Evolutionary conservation across 23 tunicate species (phyloP).

Genomic region (Clavelina lepadiformis): DNA sequence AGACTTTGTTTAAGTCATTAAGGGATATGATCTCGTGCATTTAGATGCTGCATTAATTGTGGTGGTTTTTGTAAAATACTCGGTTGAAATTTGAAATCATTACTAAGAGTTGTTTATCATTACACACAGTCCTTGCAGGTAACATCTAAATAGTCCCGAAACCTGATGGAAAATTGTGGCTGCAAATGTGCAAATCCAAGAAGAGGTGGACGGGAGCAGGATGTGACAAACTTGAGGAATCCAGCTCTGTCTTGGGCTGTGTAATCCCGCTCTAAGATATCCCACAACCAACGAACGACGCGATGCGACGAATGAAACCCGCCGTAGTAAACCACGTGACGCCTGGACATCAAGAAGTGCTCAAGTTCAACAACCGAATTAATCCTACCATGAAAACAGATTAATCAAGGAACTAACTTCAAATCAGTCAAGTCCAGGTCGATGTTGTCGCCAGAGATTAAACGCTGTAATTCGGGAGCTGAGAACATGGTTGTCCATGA

Average conservation of each 20-base stretch:
- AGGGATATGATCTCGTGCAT: neutral
- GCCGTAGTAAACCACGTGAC: conserved; percentile 77
- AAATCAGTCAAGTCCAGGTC: conserved; percentile 83
- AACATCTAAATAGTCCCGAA: no score
- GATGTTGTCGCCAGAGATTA: conserved; percentile 91
- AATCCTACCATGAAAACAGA: neutral
- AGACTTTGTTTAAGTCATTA: neutral
- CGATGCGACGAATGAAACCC: conserved; percentile 90
- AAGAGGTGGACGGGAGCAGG: conserved; percentile 95
- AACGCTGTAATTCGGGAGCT: conserved; percentile 89
- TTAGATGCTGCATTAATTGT: neutral
- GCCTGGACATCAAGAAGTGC: conserved; percentile 10
- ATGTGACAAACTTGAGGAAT: conserved; percentile 96
- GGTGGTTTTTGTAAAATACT: neutral
- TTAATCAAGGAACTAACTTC: conserved; percentile 34
- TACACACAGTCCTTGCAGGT: neutral
- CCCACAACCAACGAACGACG: conserved; percentile 95
- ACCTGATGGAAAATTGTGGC: conserved; percentile 96
- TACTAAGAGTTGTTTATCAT: neutral
- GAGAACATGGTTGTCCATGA: conserved; percentile 97
- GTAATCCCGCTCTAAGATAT: conserved; percentile 83
- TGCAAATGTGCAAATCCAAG: conserved; percentile 93
- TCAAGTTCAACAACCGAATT: neutral
- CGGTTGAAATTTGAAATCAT: no score
- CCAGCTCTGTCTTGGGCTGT: conserved; percentile 65